These are phyloP conservation scores for Acrocyrtus sp. DNA, from an alignment of 2,888 invertebrate species.

Conservation along the genomic window DNA sequence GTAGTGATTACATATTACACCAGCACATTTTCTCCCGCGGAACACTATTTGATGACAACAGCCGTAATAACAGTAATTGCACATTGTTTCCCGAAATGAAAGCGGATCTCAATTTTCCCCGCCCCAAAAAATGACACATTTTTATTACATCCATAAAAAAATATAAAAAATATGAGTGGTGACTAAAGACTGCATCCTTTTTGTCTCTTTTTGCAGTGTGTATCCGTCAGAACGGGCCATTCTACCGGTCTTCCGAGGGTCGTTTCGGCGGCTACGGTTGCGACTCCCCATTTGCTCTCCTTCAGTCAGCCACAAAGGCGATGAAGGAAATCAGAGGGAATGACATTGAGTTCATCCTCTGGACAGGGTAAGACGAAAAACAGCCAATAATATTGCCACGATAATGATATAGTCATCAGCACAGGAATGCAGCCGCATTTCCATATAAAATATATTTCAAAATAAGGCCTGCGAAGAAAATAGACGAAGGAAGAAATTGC, in stretches of 20 bases:
- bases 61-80: no score
- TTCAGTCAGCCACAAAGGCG: conserved; percentile 86
- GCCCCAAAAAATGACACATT: no score
- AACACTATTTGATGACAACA: no score
- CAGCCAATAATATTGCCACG: no score
- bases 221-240: conserved; percentile 72
- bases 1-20: no score
- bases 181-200: not conserved
- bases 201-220: conserved; percentile 67
- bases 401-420: no score
- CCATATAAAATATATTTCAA: not conserved
- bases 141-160: no score
- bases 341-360: conserved; percentile 91
- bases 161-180: not conserved
- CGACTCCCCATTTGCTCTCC: conserved; percentile 88
- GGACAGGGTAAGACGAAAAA: conserved; percentile 95
- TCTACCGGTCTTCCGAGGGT: conserved; percentile 74
- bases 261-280: conserved; percentile 83
- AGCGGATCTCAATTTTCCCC: not conserved
- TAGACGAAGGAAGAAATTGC: no score
- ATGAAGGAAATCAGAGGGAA: conserved; percentile 87
- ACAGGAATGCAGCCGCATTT: no score
- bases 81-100: no score
- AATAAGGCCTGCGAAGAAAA: not conserved
- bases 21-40: no score